Conservation (phyloP, 1,140 invertebrate species). For the Drosophila bocki region DNA sequence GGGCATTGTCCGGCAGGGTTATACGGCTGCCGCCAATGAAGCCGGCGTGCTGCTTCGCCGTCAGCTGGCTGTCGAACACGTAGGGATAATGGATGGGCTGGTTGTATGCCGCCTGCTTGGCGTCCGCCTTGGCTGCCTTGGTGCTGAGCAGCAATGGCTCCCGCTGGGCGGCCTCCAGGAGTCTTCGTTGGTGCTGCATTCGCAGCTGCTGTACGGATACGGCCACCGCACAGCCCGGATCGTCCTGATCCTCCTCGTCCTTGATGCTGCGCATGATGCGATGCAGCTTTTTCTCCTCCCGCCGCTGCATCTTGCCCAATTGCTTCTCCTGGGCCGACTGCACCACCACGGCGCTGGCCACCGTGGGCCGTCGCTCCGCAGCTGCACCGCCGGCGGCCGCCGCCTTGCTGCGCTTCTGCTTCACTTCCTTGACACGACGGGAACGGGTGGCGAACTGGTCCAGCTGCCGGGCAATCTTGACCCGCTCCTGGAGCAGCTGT, state of each 20-base stretch:
- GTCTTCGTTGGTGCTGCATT: constrained; percentile 85
- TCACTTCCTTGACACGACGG: constrained; percentile 67
- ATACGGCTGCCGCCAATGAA: constrained; percentile 93
- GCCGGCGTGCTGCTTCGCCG: constrained; percentile 89
- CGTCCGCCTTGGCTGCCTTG: constrained; percentile 55
- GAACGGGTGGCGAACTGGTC: constrained; percentile 75
- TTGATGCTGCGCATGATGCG: constrained; percentile 87
- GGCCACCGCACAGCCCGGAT: constrained; percentile 85
- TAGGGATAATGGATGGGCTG: constrained; percentile 89
- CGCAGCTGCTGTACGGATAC: constrained; percentile 83
- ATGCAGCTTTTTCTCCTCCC: constrained; percentile 94
- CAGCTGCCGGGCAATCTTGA: constrained; percentile 86
- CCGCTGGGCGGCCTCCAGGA: constrained; percentile 80
- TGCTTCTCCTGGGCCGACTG: constrained; percentile 94
- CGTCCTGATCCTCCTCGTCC: constrained; percentile 86
- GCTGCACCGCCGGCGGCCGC: constrained; percentile 15
- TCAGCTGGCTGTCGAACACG: constrained; percentile 92
- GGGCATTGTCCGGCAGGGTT: constrained; percentile 91
- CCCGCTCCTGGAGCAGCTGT: constrained; percentile 90
- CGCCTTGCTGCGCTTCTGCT: constrained; percentile 48
- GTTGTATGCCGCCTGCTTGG: constrained; percentile 30
- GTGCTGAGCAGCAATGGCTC: constrained; percentile 85
- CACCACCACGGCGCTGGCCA: constrained; percentile 88
- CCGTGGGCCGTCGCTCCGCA: constrained; percentile 63
- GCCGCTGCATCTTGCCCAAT: constrained; percentile 92